phyloP scores from a whole-genome alignment of 2,888 invertebrate species.

The Watsonalla binaria region DNA sequence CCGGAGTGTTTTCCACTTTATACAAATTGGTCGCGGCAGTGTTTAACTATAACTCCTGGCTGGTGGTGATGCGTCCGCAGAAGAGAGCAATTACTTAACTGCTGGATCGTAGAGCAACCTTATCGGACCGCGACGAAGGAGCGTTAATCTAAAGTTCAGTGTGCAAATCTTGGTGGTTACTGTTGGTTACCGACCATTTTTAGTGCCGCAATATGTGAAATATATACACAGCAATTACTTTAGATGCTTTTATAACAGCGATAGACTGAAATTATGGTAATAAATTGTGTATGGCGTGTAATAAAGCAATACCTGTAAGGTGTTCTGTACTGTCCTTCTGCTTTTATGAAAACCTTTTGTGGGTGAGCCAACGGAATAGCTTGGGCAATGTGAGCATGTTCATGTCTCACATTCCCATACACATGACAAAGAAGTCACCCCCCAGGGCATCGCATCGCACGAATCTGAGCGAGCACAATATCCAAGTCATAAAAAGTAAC shows the following conservation, averaged over 20 bases:
- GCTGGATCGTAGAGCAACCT: slow-evolving; percentile 40
- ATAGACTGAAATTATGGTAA: slow-evolving; percentile 8
- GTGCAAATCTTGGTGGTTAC: slow-evolving; percentile 33
- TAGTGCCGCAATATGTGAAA: slow-evolving; percentile 12
- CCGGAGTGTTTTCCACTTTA: slow-evolving; percentile 33
- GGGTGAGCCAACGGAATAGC: background rate
- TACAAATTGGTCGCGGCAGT: slow-evolving; percentile 21
- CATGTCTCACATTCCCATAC: background rate
- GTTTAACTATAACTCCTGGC: slow-evolving; percentile 26
- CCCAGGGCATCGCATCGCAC: slow-evolving; percentile 18
- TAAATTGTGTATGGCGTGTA: background rate
- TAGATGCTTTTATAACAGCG: slow-evolving; percentile 26
- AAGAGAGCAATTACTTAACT: slow-evolving; percentile 46
- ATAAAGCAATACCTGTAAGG: background rate
- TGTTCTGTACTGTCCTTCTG: background rate
- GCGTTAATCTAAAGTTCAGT: slow-evolving; percentile 48
- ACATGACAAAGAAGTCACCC: slow-evolving; percentile 1
- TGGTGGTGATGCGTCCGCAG: slow-evolving; percentile 35
- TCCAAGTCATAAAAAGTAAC: slow-evolving; percentile 58
- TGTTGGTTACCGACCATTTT: slow-evolving; percentile 24
- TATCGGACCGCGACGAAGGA: slow-evolving; percentile 58
- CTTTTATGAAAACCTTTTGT: background rate
- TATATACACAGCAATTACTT: slow-evolving; percentile 25
- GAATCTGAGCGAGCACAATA: slow-evolving; percentile 48
- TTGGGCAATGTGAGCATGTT: background rate